Conservation (phyloP, 2,113 vertebrate genomes). For the Tragelaphus strepsiceros region DNA sequence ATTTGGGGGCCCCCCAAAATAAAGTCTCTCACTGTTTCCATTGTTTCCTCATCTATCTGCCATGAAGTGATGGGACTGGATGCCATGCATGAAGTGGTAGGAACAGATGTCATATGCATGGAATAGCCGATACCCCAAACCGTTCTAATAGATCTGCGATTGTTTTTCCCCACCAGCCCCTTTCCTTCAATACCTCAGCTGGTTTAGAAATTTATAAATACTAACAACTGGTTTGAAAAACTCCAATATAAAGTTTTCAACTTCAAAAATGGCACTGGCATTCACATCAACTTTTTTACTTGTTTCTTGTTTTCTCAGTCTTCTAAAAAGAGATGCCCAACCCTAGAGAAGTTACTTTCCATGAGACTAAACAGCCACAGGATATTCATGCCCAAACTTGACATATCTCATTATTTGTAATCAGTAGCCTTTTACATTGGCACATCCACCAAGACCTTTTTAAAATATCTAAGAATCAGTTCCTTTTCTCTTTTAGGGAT, state of each 20-base stretch:
- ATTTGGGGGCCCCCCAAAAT: background rate
- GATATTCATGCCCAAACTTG: conserved; percentile 37
- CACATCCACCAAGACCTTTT: conserved; percentile 36
- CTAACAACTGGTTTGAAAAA: background rate
- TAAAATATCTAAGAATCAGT: conserved; percentile 50
- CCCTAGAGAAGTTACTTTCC: conserved; percentile 45
- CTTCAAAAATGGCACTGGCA: background rate
- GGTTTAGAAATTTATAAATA: background rate
- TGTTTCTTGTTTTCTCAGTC: background rate
- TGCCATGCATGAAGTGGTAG: background rate
- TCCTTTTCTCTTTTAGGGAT: conserved; percentile 42
- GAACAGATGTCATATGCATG: background rate
- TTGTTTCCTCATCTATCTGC: background rate
- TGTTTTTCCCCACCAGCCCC: background rate
- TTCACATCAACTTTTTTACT: background rate
- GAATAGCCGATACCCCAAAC: background rate
- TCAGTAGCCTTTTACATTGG: conserved; percentile 48
- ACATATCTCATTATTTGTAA: conserved; percentile 36
- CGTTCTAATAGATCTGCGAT: background rate
- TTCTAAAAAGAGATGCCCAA: background rate
- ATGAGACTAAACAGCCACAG: conserved; percentile 10
- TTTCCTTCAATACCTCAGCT: background rate
- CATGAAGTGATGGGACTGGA: background rate
- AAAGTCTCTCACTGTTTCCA: background rate
- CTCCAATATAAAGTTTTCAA: background rate